Percentiles rank a stretch among this genome's conserved stretches.
These are phyloP conservation scores for Danio choprae DNA, from an alignment of 2,797 vertebrate species.

Conservation along the genomic window DNA sequence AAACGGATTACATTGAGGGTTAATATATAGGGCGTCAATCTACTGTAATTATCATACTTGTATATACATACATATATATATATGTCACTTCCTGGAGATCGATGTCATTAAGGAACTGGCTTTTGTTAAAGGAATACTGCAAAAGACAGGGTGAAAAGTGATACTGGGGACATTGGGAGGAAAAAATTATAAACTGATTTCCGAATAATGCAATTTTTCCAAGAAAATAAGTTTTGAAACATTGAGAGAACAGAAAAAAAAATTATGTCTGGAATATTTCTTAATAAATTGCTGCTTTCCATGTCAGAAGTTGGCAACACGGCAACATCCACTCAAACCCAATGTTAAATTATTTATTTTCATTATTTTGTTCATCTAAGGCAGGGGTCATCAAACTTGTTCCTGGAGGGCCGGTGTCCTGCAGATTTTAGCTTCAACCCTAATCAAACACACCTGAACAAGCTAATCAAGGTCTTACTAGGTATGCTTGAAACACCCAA, in stretches of 20 bases:
- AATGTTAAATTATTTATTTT: not conserved
- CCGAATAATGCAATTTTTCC: not conserved
- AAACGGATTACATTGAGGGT: no score
- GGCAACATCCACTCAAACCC: not conserved
- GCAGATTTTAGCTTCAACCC: no score
- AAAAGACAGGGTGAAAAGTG: not conserved
- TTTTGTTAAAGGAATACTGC: slow-evolving; percentile 23
- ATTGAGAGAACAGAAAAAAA: not conserved
- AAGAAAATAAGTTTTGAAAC: slow-evolving; percentile 12
- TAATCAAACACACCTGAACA: no score
- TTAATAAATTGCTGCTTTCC: not conserved
- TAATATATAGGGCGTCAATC: no score
- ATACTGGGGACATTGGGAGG: not conserved
- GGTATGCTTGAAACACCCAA: no score
- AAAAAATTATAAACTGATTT: not conserved
- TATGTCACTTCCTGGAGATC: slow-evolving; percentile 7
- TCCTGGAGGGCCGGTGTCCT: no score
- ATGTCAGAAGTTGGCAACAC: not conserved
- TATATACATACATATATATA: not conserved
- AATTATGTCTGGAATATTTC: not conserved
- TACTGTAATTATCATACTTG: not conserved
- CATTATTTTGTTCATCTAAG: not conserved
- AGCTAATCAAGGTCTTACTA: no score
- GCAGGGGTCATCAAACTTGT: no score
- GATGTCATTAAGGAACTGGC: not conserved